Conservation (phyloP, 2,113 vertebrate species). For the Tenebrosternarchus preto region DNA sequence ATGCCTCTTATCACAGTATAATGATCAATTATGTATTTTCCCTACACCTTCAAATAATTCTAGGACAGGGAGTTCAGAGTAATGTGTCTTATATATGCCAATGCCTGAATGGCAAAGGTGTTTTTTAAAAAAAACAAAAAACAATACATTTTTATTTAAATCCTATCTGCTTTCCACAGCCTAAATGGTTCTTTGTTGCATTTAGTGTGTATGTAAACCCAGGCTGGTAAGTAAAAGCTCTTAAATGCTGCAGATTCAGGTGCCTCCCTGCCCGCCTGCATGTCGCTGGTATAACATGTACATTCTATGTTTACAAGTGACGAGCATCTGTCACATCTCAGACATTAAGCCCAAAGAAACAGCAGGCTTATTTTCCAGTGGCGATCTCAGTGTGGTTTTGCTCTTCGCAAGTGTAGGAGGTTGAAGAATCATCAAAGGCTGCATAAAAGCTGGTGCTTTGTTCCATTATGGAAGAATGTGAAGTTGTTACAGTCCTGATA, state of each 20-base stretch:
- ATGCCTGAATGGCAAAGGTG: too few species aligned
- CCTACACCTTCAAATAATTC: constrained; percentile 21
- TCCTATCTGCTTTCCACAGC: too few species aligned
- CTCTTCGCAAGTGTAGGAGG: constrained; percentile 6
- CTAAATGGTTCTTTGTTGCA: background rate
- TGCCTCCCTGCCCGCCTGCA: background rate
- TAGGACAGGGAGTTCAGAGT: constrained; percentile 19
- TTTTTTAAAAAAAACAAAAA: too few species aligned
- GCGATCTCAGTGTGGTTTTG: constrained; percentile 35
- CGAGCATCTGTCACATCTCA: constrained; percentile 51
- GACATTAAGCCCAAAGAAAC: constrained; percentile 48
- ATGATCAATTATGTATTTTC: constrained; percentile 15
- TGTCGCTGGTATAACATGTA: background rate
- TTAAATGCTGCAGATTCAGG: background rate
- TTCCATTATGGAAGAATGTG: constrained; percentile 47
- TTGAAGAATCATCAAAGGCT: constrained; percentile 41
- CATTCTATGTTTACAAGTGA: constrained; percentile 46
- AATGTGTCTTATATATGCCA: constrained; percentile 12
- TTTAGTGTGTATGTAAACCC: background rate
- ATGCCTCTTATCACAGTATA: constrained; percentile 24
- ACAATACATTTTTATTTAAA: too few species aligned
- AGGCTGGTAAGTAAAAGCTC: background rate
- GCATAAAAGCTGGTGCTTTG: constrained; percentile 41
- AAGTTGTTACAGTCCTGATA: constrained; percentile 30
- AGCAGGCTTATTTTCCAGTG: constrained; percentile 42